Conservation (phyloP, 2,113 vertebrate genomes). For the Takifugu flavidus region DNA sequence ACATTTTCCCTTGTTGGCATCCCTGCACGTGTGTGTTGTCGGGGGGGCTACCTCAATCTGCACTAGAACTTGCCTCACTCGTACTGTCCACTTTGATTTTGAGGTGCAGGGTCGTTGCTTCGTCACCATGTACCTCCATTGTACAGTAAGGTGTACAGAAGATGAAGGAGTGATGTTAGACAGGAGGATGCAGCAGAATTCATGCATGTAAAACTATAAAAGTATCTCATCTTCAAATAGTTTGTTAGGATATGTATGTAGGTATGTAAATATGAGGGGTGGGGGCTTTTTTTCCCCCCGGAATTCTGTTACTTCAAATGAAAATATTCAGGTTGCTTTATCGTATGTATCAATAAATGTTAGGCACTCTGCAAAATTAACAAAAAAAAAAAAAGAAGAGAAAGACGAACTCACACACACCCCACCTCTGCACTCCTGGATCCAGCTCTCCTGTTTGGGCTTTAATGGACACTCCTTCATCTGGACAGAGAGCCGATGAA, state of each 20-base stretch:
- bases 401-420: conserved; percentile 8
- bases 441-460: conserved; percentile 45
- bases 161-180: conserved; percentile 46
- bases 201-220: conserved; percentile 70
- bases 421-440: conserved; percentile 44
- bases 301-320: conserved; percentile 64
- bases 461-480: conserved; percentile 45
- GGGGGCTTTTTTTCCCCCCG: conserved; percentile 46
- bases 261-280: conserved; percentile 69
- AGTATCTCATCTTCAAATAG: conserved; percentile 61
- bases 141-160: conserved; percentile 48
- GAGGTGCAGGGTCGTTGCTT: conserved; percentile 63
- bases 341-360: conserved; percentile 71
- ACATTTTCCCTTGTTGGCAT: conserved; percentile 48
- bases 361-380: conserved; percentile 66
- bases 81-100: conserved; percentile 58
- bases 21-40: conserved; percentile 17
- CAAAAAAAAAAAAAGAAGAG: conserved; percentile 34
- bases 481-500: conserved; percentile 40
- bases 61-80: conserved; percentile 64
- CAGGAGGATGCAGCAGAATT: conserved; percentile 48
- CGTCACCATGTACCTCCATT: conserved; percentile 49
- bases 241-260: conserved; percentile 70
- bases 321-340: conserved; percentile 72
- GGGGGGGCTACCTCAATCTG: conserved; percentile 49